phyloP scores from a whole-genome alignment of 2,113 vertebrate species.

The Anarrhichthys ocellatus region DNA sequence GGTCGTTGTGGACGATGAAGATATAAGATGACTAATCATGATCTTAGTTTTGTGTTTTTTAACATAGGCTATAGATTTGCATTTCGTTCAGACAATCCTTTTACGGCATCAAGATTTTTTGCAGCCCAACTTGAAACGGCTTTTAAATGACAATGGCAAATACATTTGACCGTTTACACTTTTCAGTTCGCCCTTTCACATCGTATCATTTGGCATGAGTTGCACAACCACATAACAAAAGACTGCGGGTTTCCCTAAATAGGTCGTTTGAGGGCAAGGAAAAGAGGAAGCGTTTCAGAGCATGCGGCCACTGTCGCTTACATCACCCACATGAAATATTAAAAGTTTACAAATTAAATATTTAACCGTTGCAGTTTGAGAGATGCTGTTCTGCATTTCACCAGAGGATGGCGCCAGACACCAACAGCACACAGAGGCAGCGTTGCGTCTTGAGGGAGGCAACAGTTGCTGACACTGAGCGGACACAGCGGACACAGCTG shows the following conservation, averaged over 20 bases:
- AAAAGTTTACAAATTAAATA: slow-evolving; percentile 82
- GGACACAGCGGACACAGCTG: background rate
- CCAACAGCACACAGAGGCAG: slow-evolving; percentile 20
- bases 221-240: slow-evolving; percentile 43
- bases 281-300: slow-evolving; percentile 20
- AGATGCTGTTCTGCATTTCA: background rate
- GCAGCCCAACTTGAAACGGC: background rate
- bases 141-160: background rate
- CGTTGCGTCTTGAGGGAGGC: slow-evolving; percentile 4
- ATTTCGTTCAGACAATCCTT: background rate
- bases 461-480: slow-evolving; percentile 49
- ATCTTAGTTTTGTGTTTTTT: background rate
- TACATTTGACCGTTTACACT: background rate
- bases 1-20: background rate
- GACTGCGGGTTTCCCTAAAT: slow-evolving; percentile 18
- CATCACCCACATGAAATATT: slow-evolving; percentile 83
- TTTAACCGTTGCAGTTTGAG: slow-evolving; percentile 61
- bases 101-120: background rate
- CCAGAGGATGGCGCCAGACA: slow-evolving; percentile 81
- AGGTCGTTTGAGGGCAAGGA: slow-evolving; percentile 48
- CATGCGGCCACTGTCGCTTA: slow-evolving; percentile 67
- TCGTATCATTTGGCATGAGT: slow-evolving; percentile 26
- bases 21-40: background rate
- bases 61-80: background rate
- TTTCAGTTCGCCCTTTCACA: background rate